These are phyloP conservation scores for Prunella himalayana DNA, from an alignment of 2,113 vertebrate species.

Conservation along the genomic window DNA sequence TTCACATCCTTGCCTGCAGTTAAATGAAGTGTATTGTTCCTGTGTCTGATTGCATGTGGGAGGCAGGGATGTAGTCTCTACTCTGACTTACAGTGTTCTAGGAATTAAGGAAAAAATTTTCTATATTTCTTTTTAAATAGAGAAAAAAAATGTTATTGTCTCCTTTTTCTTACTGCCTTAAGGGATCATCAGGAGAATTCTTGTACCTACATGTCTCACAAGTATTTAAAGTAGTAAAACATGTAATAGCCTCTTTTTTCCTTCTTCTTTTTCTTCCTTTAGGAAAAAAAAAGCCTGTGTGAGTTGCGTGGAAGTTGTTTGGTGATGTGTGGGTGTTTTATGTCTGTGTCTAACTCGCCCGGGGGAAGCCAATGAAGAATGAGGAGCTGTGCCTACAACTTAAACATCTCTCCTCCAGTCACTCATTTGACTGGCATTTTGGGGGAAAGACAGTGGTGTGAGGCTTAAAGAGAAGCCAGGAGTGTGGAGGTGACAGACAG, in stretches of 20 bases:
- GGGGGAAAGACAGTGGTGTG: background rate
- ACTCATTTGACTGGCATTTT: background rate
- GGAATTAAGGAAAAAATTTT: background rate
- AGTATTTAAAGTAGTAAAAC: conserved; percentile 15
- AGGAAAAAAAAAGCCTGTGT: background rate
- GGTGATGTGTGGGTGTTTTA: background rate
- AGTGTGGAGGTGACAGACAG: background rate
- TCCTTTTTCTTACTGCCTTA: background rate
- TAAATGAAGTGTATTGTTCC: background rate
- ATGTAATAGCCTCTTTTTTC: background rate
- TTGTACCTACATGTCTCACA: background rate
- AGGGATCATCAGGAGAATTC: background rate
- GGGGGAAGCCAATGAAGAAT: background rate
- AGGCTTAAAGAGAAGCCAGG: background rate
- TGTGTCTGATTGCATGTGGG: background rate
- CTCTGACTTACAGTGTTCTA: background rate
- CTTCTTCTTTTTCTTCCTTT: background rate
- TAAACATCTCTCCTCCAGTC: background rate
- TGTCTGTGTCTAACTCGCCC: background rate
- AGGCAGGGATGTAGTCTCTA: background rate
- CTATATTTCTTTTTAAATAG: background rate
- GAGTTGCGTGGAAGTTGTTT: background rate
- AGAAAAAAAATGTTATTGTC: background rate
- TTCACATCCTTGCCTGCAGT: background rate
- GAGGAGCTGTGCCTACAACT: background rate